Evolutionary conservation across 2,888 invertebrate genomes (phyloP).

Genomic region (Cheilosia vernalis): DNA sequence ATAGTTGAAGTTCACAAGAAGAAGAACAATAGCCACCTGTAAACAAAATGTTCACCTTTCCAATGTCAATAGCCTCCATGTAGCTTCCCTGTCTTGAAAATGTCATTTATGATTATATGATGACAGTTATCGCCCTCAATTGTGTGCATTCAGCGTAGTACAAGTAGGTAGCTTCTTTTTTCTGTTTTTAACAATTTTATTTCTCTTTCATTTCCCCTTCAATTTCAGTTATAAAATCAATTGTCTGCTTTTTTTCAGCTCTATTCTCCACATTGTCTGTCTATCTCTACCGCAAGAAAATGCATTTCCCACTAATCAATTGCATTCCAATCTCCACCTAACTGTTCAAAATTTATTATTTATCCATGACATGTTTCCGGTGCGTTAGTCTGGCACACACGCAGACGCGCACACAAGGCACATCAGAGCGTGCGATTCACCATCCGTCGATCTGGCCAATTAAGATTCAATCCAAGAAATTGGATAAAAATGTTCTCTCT

Average conservation of each 20-base stretch:
- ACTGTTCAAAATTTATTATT: conserved; percentile 69
- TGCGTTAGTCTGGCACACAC: conserved; percentile 56
- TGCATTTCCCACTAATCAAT: conserved; percentile 43
- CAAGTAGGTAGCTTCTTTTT: neutral
- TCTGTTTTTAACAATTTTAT: neutral
- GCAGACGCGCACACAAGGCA: neutral
- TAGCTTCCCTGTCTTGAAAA: neutral
- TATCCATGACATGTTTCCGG: conserved; percentile 71
- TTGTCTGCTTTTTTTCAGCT: conserved; percentile 8
- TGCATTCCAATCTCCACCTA: conserved; percentile 68
- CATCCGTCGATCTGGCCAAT: conserved; percentile 52
- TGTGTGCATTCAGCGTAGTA: neutral
- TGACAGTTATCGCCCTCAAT: conserved; percentile 1
- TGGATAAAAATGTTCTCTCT: conserved; percentile 42
- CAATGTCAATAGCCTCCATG: no score
- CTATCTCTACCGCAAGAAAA: conserved; percentile 20
- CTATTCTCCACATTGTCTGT: conserved; percentile 8
- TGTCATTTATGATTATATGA: neutral
- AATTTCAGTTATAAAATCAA: conserved; percentile 3
- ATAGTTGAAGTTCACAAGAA: no score
- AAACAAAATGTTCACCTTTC: no score
- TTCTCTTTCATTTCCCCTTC: neutral
- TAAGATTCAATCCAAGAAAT: conserved; percentile 74
- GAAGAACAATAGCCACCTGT: no score
- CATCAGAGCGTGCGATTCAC: conserved; percentile 13